Evolutionary conservation across 1,140 invertebrate species (phyloP).

Genomic region (Mactra quadrangularis): DNA sequence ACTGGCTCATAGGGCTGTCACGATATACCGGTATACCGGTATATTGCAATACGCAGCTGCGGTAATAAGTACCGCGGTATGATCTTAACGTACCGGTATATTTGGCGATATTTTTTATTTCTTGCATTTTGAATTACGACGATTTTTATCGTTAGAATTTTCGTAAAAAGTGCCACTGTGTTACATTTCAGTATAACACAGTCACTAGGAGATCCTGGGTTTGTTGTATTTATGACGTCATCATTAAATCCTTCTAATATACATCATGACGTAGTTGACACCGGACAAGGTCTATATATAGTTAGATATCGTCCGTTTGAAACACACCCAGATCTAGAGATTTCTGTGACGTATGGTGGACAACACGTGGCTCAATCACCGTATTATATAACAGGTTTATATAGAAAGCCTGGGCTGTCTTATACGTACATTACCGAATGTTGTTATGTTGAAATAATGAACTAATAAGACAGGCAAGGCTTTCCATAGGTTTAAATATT

Average conservation of each 20-base stretch:
- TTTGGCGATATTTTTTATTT: too few relatives aligned
- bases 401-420: not conserved
- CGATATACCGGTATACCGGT: too few relatives aligned
- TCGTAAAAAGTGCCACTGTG: too few relatives aligned
- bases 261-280: conserved; percentile 90
- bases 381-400: conserved; percentile 87
- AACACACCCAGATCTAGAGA: conserved; percentile 89
- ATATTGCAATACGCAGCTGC: too few relatives aligned
- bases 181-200: conserved; percentile 74
- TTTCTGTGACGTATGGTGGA: conserved; percentile 89
- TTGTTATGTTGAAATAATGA: too few relatives aligned
- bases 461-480: too few relatives aligned
- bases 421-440: too few relatives aligned
- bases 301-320: conserved; percentile 92
- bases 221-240: conserved; percentile 66
- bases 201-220: conserved; percentile 75
- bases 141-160: too few relatives aligned
- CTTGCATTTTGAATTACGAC: too few relatives aligned
- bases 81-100: too few relatives aligned
- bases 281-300: conserved; percentile 93
- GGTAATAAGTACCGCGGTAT: too few relatives aligned
- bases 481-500: not conserved
- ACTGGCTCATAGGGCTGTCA: too few relatives aligned
- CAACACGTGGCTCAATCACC: conserved; percentile 88
- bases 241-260: conserved; percentile 65